phyloP scores from a whole-genome alignment of 1,140 invertebrate genomes.

The Battus philenor region DNA sequence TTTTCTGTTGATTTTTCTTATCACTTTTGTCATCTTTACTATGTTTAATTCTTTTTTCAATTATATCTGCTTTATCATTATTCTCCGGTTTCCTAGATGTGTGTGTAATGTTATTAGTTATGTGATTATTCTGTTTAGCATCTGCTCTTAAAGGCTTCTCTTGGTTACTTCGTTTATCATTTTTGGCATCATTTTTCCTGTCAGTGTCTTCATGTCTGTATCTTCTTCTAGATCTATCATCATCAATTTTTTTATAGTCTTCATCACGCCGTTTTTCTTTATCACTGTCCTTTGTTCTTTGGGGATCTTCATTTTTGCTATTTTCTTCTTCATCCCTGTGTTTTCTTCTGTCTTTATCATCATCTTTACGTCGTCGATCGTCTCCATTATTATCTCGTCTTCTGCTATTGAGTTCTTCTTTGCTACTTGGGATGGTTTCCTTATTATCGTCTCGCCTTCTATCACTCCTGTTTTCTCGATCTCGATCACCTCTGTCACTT shows the following conservation, averaged over 20 bases:
- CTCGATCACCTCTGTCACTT: too few species aligned
- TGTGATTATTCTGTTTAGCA: slow-evolving; percentile 5
- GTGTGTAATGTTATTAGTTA: neutral
- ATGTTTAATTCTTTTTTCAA: too few species aligned
- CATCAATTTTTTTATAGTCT: neutral
- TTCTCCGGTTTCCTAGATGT: too few species aligned
- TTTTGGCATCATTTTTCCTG: too few species aligned
- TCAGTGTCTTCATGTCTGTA: neutral
- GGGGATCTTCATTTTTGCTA: neutral
- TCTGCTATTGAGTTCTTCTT: slow-evolving; percentile 14
- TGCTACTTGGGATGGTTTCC: slow-evolving; percentile 2
- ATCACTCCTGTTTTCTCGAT: slow-evolving; percentile 11
- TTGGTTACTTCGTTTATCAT: too few species aligned
- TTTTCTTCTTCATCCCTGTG: slow-evolving; percentile 1
- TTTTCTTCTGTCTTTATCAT: slow-evolving; percentile 8
- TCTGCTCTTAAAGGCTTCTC: too few species aligned
- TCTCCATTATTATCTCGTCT: slow-evolving; percentile 6
- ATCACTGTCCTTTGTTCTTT: neutral
- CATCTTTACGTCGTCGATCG: slow-evolving; percentile 1
- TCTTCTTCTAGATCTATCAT: neutral
- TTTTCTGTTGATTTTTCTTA: neutral
- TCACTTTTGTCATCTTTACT: too few species aligned
- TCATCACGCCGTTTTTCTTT: neutral
- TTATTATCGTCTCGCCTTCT: slow-evolving; percentile 3
- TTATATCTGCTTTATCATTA: too few species aligned